These are phyloP conservation scores for Pelobates fuscus DNA, from an alignment of 2,113 vertebrate species.

Conservation along the genomic window DNA sequence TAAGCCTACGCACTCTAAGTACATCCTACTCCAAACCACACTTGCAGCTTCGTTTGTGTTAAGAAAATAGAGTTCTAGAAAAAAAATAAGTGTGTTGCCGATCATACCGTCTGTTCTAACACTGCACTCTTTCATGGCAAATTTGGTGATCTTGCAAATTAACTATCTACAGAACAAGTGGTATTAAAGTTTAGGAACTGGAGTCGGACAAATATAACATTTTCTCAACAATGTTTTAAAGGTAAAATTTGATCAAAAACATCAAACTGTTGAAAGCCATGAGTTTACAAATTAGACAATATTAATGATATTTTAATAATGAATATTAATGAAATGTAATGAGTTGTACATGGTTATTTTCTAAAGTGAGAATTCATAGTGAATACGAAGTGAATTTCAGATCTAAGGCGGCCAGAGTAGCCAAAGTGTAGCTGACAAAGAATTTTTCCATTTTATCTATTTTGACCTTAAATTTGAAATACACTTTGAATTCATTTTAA, in stretches of 20 bases:
- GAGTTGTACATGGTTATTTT: too few relatives aligned
- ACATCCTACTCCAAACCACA: conserved; percentile 43
- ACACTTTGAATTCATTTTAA: too few relatives aligned
- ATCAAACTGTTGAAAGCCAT: conserved; percentile 15
- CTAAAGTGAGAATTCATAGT: too few relatives aligned
- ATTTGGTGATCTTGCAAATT: conserved; percentile 21
- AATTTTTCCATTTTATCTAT: too few relatives aligned
- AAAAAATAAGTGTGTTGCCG: background rate
- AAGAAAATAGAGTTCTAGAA: conserved; percentile 31
- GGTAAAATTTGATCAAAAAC: conserved; percentile 34
- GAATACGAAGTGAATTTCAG: too few relatives aligned
- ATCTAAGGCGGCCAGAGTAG: too few relatives aligned
- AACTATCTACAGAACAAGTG: conserved; percentile 19
- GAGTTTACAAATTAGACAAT: background rate
- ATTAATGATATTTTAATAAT: too few relatives aligned
- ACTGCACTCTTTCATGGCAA: conserved; percentile 41
- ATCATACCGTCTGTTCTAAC: background rate
- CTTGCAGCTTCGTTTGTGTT: conserved; percentile 39
- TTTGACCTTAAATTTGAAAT: too few relatives aligned
- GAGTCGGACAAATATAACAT: conserved; percentile 30
- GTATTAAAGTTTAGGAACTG: background rate
- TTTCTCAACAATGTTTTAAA: conserved; percentile 33
- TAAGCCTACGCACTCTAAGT: conserved; percentile 42
- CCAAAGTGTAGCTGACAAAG: too few relatives aligned
- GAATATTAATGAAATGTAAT: too few relatives aligned